Evolutionary conservation across 1,140 invertebrate species (phyloP).

Genomic region (Monomorium pharaonis): DNA sequence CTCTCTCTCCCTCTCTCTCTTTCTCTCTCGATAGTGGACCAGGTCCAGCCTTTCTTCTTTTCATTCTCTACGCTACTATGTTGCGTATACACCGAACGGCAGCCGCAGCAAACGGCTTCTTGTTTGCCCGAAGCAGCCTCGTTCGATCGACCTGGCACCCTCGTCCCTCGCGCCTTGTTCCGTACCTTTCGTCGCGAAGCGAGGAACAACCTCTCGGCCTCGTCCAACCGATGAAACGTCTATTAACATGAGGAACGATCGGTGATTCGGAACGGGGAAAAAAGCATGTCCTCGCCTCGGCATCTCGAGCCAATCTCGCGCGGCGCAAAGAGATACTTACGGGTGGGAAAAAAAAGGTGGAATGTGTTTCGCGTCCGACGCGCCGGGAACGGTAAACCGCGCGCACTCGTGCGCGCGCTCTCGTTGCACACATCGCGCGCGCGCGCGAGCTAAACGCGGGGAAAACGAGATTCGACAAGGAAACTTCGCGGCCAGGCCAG

Average conservation of each 20-base stretch:
- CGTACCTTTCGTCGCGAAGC: constrained; percentile 48
- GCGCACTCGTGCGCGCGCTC: constrained; percentile 1
- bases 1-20: not conserved
- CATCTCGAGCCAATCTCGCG: not conserved
- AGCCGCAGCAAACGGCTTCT: constrained; percentile 65
- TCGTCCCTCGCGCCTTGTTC: not conserved
- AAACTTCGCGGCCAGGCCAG: not conserved
- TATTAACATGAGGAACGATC: constrained; percentile 16
- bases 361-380: not conserved
- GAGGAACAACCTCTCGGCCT: constrained; percentile 25
- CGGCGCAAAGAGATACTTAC: not conserved
- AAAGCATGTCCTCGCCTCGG: constrained; percentile 7
- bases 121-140: constrained; percentile 65
- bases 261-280: constrained; percentile 19
- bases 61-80: constrained; percentile 51
- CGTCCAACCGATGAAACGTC: constrained; percentile 20
- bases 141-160: constrained; percentile 61
- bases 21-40: not conserved
- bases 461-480: constrained; percentile 21
- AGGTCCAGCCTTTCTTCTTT: constrained; percentile 2
- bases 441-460: not conserved
- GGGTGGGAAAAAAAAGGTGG: not conserved
- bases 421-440: constrained; percentile 10
- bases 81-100: constrained; percentile 45
- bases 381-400: not conserved